A percentile compares a stretch with the other conserved stretches of the same genome.
Conservation (phyloP, 2,797 vertebrate species). For the Lithobates pipiens region DNA sequence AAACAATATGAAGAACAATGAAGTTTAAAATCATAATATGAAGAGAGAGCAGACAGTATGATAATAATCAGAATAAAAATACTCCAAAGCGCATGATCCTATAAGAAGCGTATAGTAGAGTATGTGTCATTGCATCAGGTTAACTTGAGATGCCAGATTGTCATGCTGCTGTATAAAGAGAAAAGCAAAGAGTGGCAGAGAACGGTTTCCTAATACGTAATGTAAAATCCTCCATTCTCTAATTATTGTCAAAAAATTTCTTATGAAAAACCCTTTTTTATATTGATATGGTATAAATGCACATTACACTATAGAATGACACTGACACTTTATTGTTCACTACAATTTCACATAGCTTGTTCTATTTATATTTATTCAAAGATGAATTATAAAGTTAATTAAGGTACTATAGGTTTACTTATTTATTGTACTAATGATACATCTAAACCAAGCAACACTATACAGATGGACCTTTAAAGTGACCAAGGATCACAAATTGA, state of each 20-base stretch:
- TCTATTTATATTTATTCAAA: neutral
- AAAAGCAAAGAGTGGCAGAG: neutral
- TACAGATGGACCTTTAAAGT: no score
- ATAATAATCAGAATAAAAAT: constrained; percentile 22
- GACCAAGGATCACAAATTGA: no score
- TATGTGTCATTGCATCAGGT: neutral
- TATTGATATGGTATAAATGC: no score
- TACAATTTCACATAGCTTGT: no score
- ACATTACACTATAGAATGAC: no score
- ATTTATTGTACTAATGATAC: no score
- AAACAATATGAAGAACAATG: neutral
- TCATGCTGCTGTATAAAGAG: constrained; percentile 5
- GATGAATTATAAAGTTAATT: neutral
- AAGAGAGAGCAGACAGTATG: neutral
- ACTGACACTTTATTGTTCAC: no score
- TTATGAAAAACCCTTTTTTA: neutral
- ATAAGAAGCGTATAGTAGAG: neutral
- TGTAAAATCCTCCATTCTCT: neutral
- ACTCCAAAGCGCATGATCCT: neutral
- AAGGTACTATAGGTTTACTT: no score
- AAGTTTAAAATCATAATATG: neutral
- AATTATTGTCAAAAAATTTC: neutral
- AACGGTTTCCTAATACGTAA: neutral
- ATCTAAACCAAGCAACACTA: no score
- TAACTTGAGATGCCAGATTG: constrained; percentile 12